These are phyloP conservation scores for Salvator merianae DNA, from an alignment of 2,113 vertebrate species.

Conservation along the genomic window DNA sequence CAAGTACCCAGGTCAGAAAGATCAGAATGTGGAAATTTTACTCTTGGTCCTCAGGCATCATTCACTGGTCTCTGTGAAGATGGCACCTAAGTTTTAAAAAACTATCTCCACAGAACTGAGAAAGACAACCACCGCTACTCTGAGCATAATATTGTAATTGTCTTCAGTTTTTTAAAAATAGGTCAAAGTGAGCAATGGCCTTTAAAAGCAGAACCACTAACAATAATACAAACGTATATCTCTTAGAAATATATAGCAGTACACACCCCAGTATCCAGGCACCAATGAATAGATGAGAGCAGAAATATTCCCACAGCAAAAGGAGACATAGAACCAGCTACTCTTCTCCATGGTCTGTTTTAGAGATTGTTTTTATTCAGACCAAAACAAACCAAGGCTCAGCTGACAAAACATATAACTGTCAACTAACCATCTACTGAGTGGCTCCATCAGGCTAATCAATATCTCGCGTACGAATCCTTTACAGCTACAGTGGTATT, in stretches of 20 bases:
- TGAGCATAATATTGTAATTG: background rate
- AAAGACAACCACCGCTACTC: background rate
- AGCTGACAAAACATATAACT: conserved; percentile 63
- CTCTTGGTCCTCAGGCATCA: background rate
- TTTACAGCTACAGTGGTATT: conserved; percentile 46
- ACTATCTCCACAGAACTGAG: background rate
- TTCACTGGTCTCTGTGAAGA: background rate
- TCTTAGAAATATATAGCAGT: conserved; percentile 12
- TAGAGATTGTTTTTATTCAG: conserved; percentile 59
- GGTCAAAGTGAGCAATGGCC: background rate
- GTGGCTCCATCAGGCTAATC: conserved; percentile 53
- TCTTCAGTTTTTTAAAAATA: background rate
- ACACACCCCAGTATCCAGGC: conserved; percentile 56
- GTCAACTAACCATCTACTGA: conserved; percentile 49
- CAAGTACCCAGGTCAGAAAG: background rate
- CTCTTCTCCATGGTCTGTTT: conserved; percentile 60
- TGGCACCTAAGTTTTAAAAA: background rate
- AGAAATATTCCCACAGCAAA: conserved; percentile 49
- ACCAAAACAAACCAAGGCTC: conserved; percentile 56
- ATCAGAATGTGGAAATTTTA: background rate
- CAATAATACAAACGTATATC: background rate
- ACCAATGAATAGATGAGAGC: conserved; percentile 49
- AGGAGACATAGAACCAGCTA: conserved; percentile 56
- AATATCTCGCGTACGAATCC: conserved; percentile 45
- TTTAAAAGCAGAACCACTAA: conserved; percentile 5